phyloP scores from a whole-genome alignment of 2,888 invertebrate species.

The Acleris emargana region DNA sequence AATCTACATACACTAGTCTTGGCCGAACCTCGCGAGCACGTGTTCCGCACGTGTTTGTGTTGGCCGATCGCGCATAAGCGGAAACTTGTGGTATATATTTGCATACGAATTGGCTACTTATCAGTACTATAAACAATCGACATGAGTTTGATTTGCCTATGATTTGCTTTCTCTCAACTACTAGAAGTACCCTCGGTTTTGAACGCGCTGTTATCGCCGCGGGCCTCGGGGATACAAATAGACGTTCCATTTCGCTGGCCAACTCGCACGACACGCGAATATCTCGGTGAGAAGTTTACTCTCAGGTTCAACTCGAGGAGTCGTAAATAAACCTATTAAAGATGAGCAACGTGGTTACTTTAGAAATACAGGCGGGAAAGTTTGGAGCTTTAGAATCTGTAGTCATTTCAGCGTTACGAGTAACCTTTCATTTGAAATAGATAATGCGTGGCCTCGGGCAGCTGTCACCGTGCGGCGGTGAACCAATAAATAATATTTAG shows the following conservation, averaged over 20 bases:
- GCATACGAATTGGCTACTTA: slow-evolving; percentile 20
- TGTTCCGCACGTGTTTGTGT: slow-evolving; percentile 29
- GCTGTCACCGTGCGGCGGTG: slow-evolving; percentile 60
- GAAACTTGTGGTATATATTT: slow-evolving; percentile 32
- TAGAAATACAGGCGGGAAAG: neutral
- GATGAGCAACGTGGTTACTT: neutral
- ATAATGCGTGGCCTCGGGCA: slow-evolving; percentile 52
- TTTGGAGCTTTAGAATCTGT: neutral
- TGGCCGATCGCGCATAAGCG: slow-evolving; percentile 21
- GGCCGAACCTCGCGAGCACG: slow-evolving; percentile 10
- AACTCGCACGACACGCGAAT: slow-evolving; percentile 75
- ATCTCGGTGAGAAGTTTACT: slow-evolving; percentile 70
- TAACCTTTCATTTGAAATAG: slow-evolving; percentile 31
- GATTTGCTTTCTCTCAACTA: slow-evolving; percentile 14
- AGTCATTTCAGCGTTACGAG: neutral
- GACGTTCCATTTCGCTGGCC: slow-evolving; percentile 79
- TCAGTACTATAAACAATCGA: slow-evolving; percentile 8
- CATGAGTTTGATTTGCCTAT: neutral
- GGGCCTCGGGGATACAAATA: slow-evolving; percentile 81
- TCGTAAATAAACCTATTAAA: slow-evolving; percentile 16
- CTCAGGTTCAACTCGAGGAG: slow-evolving; percentile 49
- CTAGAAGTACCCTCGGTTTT: slow-evolving; percentile 23
- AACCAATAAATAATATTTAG: slow-evolving; percentile 74
- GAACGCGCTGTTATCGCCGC: slow-evolving; percentile 70
- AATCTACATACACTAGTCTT: slow-evolving; percentile 12